phyloP scores from a whole-genome alignment of 2,113 vertebrate genomes.

The Phalacrocorax carbo region DNA sequence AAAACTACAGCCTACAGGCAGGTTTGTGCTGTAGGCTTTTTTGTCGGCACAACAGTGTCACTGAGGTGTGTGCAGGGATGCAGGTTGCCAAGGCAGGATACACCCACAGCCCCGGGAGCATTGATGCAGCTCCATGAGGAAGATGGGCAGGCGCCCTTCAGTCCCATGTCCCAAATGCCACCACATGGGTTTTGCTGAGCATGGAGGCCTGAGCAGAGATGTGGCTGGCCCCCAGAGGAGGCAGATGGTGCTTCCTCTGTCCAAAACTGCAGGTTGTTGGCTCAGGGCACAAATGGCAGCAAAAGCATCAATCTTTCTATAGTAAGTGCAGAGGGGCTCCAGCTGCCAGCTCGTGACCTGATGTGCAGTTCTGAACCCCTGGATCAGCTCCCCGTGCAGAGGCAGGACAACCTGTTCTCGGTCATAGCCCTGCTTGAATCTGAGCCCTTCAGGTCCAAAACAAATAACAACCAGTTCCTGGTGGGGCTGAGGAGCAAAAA shows the following conservation, averaged over 20 bases:
- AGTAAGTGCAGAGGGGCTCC: background rate
- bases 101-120: background rate
- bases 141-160: background rate
- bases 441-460: background rate
- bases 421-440: background rate
- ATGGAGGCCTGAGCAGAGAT: background rate
- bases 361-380: background rate
- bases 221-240: background rate
- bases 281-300: background rate
- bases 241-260: background rate
- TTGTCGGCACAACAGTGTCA: background rate
- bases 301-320: background rate
- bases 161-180: background rate
- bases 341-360: background rate
- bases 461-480: background rate
- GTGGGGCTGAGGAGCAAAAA: background rate
- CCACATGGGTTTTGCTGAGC: background rate
- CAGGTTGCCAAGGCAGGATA: background rate
- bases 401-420: background rate
- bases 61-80: background rate
- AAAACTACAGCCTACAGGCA: background rate
- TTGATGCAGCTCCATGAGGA: background rate
- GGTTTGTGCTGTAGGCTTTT: background rate
- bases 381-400: background rate
- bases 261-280: background rate